These are phyloP conservation scores for Cheilosia grossa DNA, from an alignment of 2,888 invertebrate species.

Conservation along the genomic window DNA sequence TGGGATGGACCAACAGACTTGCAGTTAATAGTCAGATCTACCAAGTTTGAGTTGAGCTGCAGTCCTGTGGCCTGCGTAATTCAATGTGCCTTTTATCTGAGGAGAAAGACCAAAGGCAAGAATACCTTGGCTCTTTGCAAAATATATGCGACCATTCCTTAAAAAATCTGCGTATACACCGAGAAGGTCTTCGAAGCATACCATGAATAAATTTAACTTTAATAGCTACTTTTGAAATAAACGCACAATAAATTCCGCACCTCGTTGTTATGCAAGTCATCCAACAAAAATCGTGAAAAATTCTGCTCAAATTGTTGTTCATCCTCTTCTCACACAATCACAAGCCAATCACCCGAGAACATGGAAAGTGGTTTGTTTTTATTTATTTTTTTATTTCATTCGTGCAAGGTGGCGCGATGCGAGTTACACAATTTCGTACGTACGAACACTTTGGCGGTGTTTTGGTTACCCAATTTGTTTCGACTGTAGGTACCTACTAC, in stretches of 20 bases:
- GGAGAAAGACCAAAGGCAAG: no score
- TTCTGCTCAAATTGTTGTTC: conserved; percentile 20
- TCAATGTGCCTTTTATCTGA: no score
- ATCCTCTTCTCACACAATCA: conserved; percentile 5
- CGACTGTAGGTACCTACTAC: background rate
- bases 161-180: no score
- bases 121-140: no score
- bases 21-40: no score
- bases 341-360: conserved; percentile 16
- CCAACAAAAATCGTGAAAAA: conserved; percentile 30
- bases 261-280: conserved; percentile 28
- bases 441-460: conserved; percentile 4
- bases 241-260: conserved; percentile 16
- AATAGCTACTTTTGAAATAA: conserved; percentile 4
- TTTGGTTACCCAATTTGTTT: conserved; percentile 31
- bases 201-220: conserved; percentile 34
- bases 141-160: no score
- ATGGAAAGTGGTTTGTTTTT: conserved; percentile 23
- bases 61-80: no score
- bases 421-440: conserved; percentile 23
- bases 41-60: no score
- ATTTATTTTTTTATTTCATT: conserved; percentile 4
- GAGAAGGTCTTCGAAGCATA: conserved; percentile 10
- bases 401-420: conserved; percentile 44
- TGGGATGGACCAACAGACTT: no score